Percentiles rank a stretch among this genome's conserved stretches.
Conservation (phyloP, 1,140 invertebrate species). For the Vollenhovia emeryi region DNA sequence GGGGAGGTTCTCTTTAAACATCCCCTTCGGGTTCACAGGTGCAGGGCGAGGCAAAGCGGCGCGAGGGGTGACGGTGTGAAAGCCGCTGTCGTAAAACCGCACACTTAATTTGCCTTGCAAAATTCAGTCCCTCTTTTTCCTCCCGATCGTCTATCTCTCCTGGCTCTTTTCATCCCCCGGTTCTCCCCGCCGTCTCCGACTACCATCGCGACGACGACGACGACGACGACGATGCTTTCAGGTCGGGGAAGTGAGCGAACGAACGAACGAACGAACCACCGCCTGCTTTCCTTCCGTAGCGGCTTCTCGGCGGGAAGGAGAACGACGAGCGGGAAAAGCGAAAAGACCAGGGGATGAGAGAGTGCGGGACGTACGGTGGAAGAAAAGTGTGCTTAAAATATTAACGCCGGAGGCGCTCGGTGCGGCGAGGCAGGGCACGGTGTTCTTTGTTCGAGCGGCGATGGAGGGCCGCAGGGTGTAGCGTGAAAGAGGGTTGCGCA, state of each 20-base stretch:
- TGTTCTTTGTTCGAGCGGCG: slow-evolving; percentile 81
- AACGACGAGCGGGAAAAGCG: slow-evolving; percentile 38
- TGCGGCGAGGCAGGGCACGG: slow-evolving; percentile 64
- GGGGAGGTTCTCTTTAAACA: slow-evolving; percentile 77
- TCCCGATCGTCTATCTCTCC: slow-evolving; percentile 3
- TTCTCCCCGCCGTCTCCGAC: slow-evolving; percentile 30
- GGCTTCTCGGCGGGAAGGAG: slow-evolving; percentile 30
- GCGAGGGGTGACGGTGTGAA: slow-evolving; percentile 76
- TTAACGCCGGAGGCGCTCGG: slow-evolving; percentile 83
- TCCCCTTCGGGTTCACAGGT: slow-evolving; percentile 71
- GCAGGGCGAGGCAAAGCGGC: slow-evolving; percentile 13
- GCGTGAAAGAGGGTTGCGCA: slow-evolving; percentile 74
- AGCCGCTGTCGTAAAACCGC: slow-evolving; percentile 84
- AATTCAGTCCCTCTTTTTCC: slow-evolving; percentile 80
- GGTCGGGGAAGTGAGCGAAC: slow-evolving; percentile 34
- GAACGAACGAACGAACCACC: slow-evolving; percentile 58
- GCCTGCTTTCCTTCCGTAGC: slow-evolving; percentile 46
- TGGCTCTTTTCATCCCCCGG: slow-evolving; percentile 31
- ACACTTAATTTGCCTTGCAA: slow-evolving; percentile 86
- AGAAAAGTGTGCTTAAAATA: slow-evolving; percentile 86
- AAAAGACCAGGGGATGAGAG: slow-evolving; percentile 53
- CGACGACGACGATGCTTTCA: slow-evolving; percentile 39
- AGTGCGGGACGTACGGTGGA: slow-evolving; percentile 66
- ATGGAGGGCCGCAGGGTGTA: slow-evolving; percentile 69
- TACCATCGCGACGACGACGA: slow-evolving; percentile 35